These are phyloP conservation scores for Carcharodon carcharias DNA, from an alignment of 2,797 vertebrate genomes.

Conservation along the genomic window DNA sequence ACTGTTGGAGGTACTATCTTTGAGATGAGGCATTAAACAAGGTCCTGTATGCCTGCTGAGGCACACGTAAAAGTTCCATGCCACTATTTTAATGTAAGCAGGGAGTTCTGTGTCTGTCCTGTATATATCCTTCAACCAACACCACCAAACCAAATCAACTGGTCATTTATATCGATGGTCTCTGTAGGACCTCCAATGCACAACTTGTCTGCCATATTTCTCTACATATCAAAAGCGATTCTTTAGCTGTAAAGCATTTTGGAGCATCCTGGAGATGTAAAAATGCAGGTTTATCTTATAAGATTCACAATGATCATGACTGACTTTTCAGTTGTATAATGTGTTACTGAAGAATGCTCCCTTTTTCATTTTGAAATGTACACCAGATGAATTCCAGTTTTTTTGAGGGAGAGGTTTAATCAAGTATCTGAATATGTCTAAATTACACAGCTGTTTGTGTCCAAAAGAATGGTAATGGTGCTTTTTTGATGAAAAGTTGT, in stretches of 20 bases:
- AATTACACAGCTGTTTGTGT: constrained; percentile 3
- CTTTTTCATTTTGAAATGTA: not conserved
- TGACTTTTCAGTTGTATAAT: not conserved
- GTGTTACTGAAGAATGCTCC: not conserved
- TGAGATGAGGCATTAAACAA: not conserved
- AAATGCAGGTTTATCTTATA: not conserved
- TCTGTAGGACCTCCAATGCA: not conserved
- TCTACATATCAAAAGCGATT: not conserved
- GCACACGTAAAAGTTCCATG: not conserved
- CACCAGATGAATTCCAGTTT: not conserved
- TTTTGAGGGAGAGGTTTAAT: constrained; percentile 8
- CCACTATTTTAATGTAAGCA: not conserved
- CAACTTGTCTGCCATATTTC: not conserved
- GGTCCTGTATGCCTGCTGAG: not conserved
- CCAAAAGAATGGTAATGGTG: constrained; percentile 10
- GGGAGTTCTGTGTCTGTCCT: not conserved
- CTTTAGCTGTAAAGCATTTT: not conserved
- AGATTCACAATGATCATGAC: constrained; percentile 16
- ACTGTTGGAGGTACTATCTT: too few species aligned
- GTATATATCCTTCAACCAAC: not conserved
- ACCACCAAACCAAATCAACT: not conserved
- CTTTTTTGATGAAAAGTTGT: constrained; percentile 7
- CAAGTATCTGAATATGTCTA: not conserved
- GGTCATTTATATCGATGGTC: not conserved
- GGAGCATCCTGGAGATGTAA: not conserved